Conservation (phyloP, 2,797 vertebrate genomes). For the Adrianichthys oophorus region DNA sequence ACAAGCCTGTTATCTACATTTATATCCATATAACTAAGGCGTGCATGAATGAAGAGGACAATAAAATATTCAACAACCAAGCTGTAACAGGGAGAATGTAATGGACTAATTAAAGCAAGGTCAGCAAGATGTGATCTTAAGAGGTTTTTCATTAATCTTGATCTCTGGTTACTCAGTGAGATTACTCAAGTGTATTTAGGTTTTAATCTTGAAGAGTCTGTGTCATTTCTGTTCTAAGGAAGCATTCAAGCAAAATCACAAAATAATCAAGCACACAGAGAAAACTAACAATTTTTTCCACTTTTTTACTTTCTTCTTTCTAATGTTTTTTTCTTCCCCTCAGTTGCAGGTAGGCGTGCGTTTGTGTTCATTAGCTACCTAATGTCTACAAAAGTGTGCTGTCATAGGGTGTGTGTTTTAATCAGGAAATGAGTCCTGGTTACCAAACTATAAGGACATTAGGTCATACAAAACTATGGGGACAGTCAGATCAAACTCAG, state of each 20-base stretch:
- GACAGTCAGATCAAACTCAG: slow-evolving; percentile 41
- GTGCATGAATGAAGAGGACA: slow-evolving; percentile 1
- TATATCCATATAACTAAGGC: slow-evolving; percentile 11
- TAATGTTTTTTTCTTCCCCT: slow-evolving; percentile 4
- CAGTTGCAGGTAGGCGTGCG: slow-evolving; percentile 1
- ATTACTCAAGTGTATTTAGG: slow-evolving; percentile 29
- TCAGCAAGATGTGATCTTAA: slow-evolving; percentile 22
- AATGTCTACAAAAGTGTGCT: slow-evolving; percentile 5
- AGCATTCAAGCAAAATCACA: neutral
- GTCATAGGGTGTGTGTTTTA: slow-evolving; percentile 34
- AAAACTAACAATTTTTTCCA: neutral
- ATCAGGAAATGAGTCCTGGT: slow-evolving; percentile 40
- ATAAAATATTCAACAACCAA: slow-evolving; percentile 17
- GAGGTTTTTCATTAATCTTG: slow-evolving; percentile 54
- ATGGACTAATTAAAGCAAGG: slow-evolving; percentile 12
- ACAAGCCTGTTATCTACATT: neutral
- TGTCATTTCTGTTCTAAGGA: slow-evolving; percentile 19
- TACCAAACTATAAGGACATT: slow-evolving; percentile 47
- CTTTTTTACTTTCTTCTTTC: neutral
- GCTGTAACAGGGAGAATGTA: slow-evolving; percentile 5
- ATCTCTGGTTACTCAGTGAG: slow-evolving; percentile 32
- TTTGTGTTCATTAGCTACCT: slow-evolving; percentile 1
- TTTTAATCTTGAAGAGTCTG: slow-evolving; percentile 23
- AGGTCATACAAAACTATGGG: slow-evolving; percentile 23
- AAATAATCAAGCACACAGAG: no score